Percentiles rank a stretch among this genome's conserved stretches.
These are phyloP conservation scores for Leptoteleia sp. DNA, from an alignment of 1,140 invertebrate species.

Conservation along the genomic window DNA sequence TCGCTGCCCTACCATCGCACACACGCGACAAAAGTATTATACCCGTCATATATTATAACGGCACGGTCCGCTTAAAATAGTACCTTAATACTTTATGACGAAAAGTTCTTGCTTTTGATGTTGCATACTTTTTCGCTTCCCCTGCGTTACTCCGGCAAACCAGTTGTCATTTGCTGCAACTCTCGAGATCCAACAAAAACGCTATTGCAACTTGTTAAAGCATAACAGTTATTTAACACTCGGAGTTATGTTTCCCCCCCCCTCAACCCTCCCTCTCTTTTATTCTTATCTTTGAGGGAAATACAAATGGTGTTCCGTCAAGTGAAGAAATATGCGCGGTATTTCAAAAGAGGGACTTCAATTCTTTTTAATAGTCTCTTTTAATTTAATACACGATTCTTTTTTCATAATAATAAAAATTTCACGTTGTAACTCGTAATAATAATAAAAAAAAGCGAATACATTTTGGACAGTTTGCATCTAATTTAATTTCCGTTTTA, in stretches of 20 bases:
- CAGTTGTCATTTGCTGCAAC: slow-evolving; percentile 34
- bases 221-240: slow-evolving; percentile 25
- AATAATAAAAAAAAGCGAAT: no score
- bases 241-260: no score
- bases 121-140: slow-evolving; percentile 27
- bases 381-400: no score
- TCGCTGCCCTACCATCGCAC: slow-evolving; percentile 15
- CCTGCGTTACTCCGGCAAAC: slow-evolving; percentile 8
- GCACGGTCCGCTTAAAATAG: slow-evolving; percentile 50
- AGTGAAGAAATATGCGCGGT: slow-evolving; percentile 4
- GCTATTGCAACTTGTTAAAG: slow-evolving; percentile 15
- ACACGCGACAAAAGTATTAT: slow-evolving; percentile 49
- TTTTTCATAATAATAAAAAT: no score
- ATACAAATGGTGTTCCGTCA: slow-evolving; percentile 1
- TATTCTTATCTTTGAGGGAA: background rate
- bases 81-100: slow-evolving; percentile 53
- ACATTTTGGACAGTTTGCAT: no score
- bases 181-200: slow-evolving; percentile 11
- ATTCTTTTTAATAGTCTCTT: no score
- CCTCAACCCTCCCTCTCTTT: slow-evolving; percentile 6
- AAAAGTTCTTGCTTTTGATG: slow-evolving; percentile 27
- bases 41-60: slow-evolving; percentile 48
- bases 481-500: no score
- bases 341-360: no score
- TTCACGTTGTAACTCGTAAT: no score